phyloP scores from a whole-genome alignment of 2,113 vertebrate genomes.

The Indicator maculatus region DNA sequence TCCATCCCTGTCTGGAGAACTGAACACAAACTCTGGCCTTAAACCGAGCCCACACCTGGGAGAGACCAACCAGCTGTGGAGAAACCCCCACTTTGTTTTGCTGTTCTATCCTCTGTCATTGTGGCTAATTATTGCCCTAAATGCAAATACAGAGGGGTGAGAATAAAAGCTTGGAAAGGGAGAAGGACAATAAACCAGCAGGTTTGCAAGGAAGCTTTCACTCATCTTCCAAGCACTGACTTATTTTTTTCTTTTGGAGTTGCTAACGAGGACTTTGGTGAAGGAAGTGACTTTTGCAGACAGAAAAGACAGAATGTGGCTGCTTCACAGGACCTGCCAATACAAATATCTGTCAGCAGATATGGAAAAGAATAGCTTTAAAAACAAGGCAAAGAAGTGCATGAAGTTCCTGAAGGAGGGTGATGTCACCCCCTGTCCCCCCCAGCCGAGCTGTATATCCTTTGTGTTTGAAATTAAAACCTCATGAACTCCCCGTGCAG shows the following conservation, averaged over 20 bases:
- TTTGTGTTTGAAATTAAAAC: slow-evolving; percentile 67
- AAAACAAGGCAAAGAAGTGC: slow-evolving; percentile 5
- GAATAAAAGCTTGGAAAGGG: neutral
- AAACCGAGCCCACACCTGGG: neutral
- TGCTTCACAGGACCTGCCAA: slow-evolving; percentile 35
- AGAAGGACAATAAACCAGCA: neutral
- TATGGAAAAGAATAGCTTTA: slow-evolving; percentile 52
- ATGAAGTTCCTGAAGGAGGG: slow-evolving; percentile 2
- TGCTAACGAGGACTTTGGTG: neutral
- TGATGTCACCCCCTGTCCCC: slow-evolving; percentile 50
- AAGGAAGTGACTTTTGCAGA: slow-evolving; percentile 28
- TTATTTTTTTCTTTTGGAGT: neutral
- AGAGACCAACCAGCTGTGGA: fast-evolving
- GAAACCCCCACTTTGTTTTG: neutral
- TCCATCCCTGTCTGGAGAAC: neutral
- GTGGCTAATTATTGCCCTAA: neutral
- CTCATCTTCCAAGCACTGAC: neutral
- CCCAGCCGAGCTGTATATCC: neutral
- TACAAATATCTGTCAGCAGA: slow-evolving; percentile 58
- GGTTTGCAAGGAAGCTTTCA: slow-evolving; percentile 8
- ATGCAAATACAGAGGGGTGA: neutral
- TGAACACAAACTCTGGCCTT: neutral
- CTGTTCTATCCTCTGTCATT: fast-evolving
- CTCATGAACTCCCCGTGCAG: neutral
- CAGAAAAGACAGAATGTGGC: slow-evolving; percentile 24